Percentiles rank a stretch among this genome's conserved stretches.
These are phyloP conservation scores for Ciconia stormi DNA, from an alignment of 2,113 vertebrate genomes.

Conservation along the genomic window DNA sequence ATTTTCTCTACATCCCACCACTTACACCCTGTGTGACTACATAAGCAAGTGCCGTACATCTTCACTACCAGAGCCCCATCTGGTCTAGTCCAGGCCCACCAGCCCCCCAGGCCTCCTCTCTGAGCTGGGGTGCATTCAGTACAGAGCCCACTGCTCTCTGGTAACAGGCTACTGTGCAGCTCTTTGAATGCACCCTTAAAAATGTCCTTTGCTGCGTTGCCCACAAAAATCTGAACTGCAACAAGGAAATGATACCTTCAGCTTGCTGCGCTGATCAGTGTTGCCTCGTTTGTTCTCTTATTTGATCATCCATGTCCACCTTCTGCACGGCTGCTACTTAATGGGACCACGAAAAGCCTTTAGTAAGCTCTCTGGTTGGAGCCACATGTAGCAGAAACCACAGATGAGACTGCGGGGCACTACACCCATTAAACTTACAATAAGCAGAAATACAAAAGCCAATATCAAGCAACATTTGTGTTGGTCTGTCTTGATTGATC, in stretches of 20 bases:
- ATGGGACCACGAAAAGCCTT: neutral
- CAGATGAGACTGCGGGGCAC: neutral
- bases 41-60: neutral
- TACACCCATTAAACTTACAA: neutral
- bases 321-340: neutral
- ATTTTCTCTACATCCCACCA: neutral
- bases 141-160: neutral
- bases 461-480: neutral
- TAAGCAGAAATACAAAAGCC: neutral
- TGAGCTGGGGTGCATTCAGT: neutral
- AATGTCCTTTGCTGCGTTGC: neutral
- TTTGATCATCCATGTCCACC: neutral
- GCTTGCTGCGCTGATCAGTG: neutral
- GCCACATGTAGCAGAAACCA: neutral
- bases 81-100: neutral
- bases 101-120: fast-evolving
- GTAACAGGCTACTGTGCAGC: neutral
- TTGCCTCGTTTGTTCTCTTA: neutral
- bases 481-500: neutral
- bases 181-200: neutral
- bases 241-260: neutral
- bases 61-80: neutral
- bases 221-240: neutral
- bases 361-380: neutral
- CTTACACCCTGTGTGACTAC: neutral